A percentile compares a stretch with the other conserved stretches of the same genome.
Evolutionary conservation across 2,888 invertebrate species (phyloP).

Genomic region (Pristionchus arcanus): DNA sequence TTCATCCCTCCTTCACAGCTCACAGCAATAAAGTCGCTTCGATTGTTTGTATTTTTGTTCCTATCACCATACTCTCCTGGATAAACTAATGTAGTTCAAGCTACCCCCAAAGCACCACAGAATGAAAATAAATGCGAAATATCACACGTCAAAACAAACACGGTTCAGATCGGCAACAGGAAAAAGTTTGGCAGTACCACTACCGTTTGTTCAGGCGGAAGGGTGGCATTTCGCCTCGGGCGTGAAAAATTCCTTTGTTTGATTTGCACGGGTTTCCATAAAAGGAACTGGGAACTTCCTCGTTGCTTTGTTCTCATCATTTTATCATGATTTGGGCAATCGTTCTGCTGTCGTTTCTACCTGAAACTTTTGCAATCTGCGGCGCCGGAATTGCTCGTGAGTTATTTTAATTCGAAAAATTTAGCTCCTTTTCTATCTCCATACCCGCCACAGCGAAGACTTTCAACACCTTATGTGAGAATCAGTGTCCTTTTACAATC

Average conservation of each 20-base stretch:
- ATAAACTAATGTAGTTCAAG: constrained; percentile 19
- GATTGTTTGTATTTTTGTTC: constrained; percentile 38
- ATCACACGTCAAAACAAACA: not conserved
- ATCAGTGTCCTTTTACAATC: no score
- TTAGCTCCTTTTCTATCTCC: not conserved
- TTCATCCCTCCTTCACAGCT: not conserved
- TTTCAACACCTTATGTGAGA: no score
- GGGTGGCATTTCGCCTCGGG: not conserved
- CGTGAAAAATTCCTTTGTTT: constrained; percentile 12
- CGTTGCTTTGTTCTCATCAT: not conserved
- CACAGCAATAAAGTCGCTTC: constrained; percentile 35
- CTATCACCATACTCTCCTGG: not conserved
- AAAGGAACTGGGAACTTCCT: constrained; percentile 30
- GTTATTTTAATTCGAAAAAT: not conserved
- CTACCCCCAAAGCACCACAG: not conserved
- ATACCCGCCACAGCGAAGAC: no score
- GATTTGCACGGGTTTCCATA: not conserved
- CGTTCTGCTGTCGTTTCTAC: not conserved
- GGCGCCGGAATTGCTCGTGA: not conserved
- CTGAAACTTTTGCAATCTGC: not conserved
- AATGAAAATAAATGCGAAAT: not conserved
- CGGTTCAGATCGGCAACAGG: not conserved
- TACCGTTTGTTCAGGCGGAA: not conserved
- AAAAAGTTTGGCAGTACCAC: not conserved
- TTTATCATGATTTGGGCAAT: not conserved